These are phyloP conservation scores for Lagenorhynchus albirostris DNA, from an alignment of 2,113 vertebrate genomes.

Conservation along the genomic window DNA sequence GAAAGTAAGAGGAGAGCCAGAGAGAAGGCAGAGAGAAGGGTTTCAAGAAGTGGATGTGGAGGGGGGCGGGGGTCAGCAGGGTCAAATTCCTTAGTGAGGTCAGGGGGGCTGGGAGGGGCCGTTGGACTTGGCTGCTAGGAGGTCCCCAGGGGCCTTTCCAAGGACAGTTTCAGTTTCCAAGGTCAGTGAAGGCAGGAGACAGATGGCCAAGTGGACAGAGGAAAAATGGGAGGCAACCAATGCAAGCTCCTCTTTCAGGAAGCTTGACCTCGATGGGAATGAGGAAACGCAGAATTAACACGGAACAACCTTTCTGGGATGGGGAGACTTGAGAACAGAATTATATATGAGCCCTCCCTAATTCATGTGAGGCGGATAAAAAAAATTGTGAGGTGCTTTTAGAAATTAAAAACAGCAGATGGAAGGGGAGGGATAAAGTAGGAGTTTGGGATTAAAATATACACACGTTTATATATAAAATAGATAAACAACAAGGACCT, in stretches of 20 bases:
- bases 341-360: not conserved
- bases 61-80: fast-evolving
- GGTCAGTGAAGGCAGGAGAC: not conserved
- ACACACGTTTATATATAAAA: not conserved
- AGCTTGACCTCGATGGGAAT: not conserved
- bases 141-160: not conserved
- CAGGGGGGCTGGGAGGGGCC: not conserved
- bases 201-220: too few species aligned
- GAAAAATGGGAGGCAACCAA: not conserved
- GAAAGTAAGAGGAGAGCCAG: not conserved
- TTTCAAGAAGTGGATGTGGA: not conserved
- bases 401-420: not conserved
- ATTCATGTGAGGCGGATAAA: not conserved
- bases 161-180: not conserved
- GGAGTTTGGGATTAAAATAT: not conserved
- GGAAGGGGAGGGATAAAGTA: not conserved
- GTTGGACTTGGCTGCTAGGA: not conserved
- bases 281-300: not conserved
- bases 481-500: not conserved
- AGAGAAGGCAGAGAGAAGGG: not conserved
- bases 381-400: not conserved
- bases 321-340: not conserved
- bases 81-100: not conserved
- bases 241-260: not conserved
- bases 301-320: not conserved